Evolutionary conservation across 2,888 invertebrate species (phyloP), one percentile per base, ranked within the genome.

Genomic region (Eupithecia vulgata): DNA sequence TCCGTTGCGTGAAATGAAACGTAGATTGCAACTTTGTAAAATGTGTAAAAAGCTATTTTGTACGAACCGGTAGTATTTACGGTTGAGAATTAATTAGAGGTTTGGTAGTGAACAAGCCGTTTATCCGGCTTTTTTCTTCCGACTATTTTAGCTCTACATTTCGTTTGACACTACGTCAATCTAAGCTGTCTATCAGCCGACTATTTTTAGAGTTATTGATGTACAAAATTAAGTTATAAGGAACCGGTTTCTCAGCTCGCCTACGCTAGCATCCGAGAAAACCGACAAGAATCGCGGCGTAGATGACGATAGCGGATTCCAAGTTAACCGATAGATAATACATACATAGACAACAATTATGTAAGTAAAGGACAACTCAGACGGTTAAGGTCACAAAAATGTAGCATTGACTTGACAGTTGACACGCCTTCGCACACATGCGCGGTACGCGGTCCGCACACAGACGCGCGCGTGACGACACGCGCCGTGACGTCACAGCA

Each of bases 341-440:
- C 34, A 77, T 72, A 75, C 78, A 80, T 68, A 76, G 72, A 80
- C 73, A 61, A 79, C 73, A 65, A 84, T 87, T 85, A 88, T 83
- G 81, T 83, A 85, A 90, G 81, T 83, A 85, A 90, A 91, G 87
- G 87, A 90, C 88, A 88, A 86, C 86, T 84, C 89, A 88, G 86
- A 87, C 91, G 93, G 94, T 93, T 92, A 94, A 94, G 94, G 94
- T 94, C 94, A 94, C 91, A 92, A 93, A 93, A 94, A 92, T 93
- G 91, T 93, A 93, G 90, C 93, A 91, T 92, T 91, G 92, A 87
- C 87, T 87, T 87, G 84, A 82, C 81, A 84, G 80, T 80, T 76
- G 90, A 89, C 88, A 87, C 85, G 85, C 82, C 85, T 85, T 78
- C 86, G 79, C 86, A 85, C 89, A 89, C 89, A 80, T 77, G 21